Conservation (phyloP, 2,113 vertebrate species). For the Paratilapia polleni region DNA sequence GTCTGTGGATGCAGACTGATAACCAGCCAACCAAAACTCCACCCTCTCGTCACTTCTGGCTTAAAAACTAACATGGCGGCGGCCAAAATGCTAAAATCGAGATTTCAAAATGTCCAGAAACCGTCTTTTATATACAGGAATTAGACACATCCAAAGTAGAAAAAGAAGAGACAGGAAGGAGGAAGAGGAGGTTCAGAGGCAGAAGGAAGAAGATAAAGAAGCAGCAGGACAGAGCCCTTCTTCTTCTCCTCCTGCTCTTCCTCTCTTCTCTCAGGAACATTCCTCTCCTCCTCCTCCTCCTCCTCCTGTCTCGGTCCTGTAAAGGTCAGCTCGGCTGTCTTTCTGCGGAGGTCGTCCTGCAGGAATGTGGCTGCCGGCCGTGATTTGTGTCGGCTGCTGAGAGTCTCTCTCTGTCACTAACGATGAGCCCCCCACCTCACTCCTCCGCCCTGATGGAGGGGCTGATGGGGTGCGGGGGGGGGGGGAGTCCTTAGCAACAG, state of each 20-base stretch:
- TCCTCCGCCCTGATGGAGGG: background rate
- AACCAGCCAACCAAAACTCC: no score
- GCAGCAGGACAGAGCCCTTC: background rate
- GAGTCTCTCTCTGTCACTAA: background rate
- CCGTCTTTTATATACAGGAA: background rate
- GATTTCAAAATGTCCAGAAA: background rate
- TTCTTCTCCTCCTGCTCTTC: background rate
- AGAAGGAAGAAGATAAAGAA: background rate
- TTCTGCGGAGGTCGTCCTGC: conserved; percentile 1
- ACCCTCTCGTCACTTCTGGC: no score
- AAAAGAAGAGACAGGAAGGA: background rate
- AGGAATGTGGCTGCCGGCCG: background rate
- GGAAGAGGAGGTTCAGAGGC: background rate
- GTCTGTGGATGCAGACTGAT: no score
- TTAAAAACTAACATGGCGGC: no score
- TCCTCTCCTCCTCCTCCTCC: background rate
- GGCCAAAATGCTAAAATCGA: no score
- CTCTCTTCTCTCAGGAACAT: background rate
- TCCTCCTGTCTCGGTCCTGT: background rate
- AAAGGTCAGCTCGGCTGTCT: background rate
- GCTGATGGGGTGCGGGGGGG: background rate
- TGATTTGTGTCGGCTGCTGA: background rate
- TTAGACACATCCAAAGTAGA: background rate
- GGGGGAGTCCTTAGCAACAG: background rate
- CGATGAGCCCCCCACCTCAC: background rate